Evolutionary conservation across 2,888 invertebrate species (phyloP), one percentile per base, ranked within the genome.

Genomic region (Pheosia gnoma): DNA sequence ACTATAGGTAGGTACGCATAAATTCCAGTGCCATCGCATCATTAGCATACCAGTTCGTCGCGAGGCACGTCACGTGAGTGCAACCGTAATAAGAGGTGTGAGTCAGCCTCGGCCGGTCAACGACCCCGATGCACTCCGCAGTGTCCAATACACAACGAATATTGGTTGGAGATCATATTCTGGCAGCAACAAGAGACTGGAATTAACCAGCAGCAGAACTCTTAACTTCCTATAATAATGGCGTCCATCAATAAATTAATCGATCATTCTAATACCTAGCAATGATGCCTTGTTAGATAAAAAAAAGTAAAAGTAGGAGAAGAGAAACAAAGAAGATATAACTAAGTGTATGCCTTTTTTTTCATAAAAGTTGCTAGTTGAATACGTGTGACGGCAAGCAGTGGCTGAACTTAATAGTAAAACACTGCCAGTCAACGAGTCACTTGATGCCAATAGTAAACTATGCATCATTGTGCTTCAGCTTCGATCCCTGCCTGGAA

Each of bases 61-160:
- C 37, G 54, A 43, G 37, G 53, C 57, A 36, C 51, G 53, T 60
- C 63, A 67, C 56, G 72, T 71, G 64, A 61, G 59, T 65, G 61
- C 66, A 61, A 4, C 69, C 66, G 67, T 76, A 75, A 74, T 74
- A 71, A 72, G 74, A 62, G 65, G 65, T 58, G 63, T 82, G 81
- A 82, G 67, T 82, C 79, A 80, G 64, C 13, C 62, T 64, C 77
- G 62, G 67, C 71, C 74, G 81, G 80, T 61, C 76, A 57, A 62
- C 58, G 80, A 81, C 71, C 81, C 72, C 72, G 70, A 51, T 75
- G 81, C 79, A 75, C 69, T 74, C 72, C 54, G 47, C 51, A 38
- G 75, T 79, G 74, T 79, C 79, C 79, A 81, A 72, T 76, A 59
- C 53, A 67, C 60, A 39, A 60, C 68, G 72, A 66, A 65, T 56